phyloP scores from a whole-genome alignment of 2,888 invertebrate species.

The Cotesia congregata region DNA sequence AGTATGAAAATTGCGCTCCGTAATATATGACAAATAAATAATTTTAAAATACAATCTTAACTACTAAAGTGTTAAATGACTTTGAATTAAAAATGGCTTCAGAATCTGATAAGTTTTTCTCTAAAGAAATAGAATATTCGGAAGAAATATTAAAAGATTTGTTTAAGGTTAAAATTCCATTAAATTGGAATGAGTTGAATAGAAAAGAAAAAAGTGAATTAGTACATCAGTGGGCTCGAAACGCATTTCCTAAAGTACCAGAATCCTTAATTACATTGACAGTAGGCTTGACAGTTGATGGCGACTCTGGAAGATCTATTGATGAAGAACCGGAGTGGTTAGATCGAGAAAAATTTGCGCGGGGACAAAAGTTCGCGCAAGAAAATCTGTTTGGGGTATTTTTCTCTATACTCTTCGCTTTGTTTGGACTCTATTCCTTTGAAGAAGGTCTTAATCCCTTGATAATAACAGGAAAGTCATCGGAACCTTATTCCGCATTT shows the following conservation, averaged over 20 bases:
- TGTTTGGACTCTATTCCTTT: conserved; percentile 69
- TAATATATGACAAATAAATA: not conserved
- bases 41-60: too few species aligned
- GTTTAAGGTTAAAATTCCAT: conserved; percentile 22
- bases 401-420: conserved; percentile 66
- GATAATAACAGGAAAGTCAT: conserved; percentile 71
- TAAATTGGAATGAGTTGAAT: conserved; percentile 40
- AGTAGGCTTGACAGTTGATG: conserved; percentile 38
- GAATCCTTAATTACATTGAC: conserved; percentile 35
- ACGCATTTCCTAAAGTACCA: conserved; percentile 36
- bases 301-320: conserved; percentile 53
- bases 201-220: conserved; percentile 40
- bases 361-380: conserved; percentile 70
- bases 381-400: conserved; percentile 64
- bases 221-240: conserved; percentile 13
- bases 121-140: not conserved
- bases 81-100: not conserved
- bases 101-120: not conserved
- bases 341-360: conserved; percentile 68
- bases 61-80: not conserved
- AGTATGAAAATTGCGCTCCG: not conserved
- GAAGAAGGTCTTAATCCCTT: conserved; percentile 68
- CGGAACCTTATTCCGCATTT: conserved; percentile 70
- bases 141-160: not conserved
- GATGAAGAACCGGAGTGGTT: conserved; percentile 67